Conservation (phyloP, 2,113 vertebrate species). For the Sylvia atricapilla region DNA sequence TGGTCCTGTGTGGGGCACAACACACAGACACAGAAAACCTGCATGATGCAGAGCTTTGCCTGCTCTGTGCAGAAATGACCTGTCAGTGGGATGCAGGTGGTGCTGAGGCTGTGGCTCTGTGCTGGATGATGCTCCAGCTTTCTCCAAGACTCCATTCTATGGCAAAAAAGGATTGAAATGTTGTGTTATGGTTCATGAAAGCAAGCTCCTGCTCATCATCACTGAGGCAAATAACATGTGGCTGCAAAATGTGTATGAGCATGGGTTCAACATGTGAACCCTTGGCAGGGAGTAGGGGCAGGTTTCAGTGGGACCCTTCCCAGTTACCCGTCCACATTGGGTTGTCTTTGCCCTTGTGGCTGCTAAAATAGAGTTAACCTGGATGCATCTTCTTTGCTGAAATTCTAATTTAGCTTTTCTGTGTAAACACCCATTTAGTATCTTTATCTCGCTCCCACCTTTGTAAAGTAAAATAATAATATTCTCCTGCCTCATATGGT, state of each 20-base stretch:
- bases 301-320: background rate
- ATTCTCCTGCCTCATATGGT: conserved; percentile 8
- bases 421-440: background rate
- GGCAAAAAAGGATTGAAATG: fast-evolving
- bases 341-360: background rate
- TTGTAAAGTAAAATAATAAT: conserved; percentile 35
- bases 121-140: background rate
- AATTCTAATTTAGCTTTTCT: background rate
- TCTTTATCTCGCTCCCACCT: background rate
- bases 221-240: background rate
- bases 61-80: background rate
- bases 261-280: fast-evolving
- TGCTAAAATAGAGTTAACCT: background rate
- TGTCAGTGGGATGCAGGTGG: background rate
- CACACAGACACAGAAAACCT: background rate
- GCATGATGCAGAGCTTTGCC: background rate
- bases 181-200: background rate
- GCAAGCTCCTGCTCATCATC: background rate
- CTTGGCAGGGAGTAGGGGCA: fast-evolving
- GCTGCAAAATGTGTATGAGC: background rate
- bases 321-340: background rate
- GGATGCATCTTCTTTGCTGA: fast-evolving
- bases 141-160: fast-evolving
- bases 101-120: fast-evolving
- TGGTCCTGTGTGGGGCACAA: background rate